Conservation (phyloP, 2,888 invertebrate species). For the Exocentrus adspersus region DNA sequence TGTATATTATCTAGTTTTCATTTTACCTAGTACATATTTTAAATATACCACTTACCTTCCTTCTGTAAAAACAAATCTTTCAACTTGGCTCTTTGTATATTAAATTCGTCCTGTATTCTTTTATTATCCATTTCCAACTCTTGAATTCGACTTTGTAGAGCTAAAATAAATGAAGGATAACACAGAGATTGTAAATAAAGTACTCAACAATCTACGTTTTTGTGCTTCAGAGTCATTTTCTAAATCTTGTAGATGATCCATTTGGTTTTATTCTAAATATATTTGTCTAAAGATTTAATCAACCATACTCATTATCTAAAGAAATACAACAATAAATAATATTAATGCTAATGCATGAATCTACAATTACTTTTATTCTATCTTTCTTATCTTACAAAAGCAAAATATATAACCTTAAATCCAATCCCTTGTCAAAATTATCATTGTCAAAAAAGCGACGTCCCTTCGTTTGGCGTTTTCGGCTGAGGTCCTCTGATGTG, state of each 20-base stretch:
- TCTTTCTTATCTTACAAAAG: too few species aligned
- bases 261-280: constrained; percentile 22
- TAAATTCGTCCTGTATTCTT: constrained; percentile 86
- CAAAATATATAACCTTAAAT: too few species aligned
- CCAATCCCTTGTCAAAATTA: too few species aligned
- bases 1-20: too few species aligned
- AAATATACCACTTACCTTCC: constrained; percentile 70
- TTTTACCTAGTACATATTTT: too few species aligned
- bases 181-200: neutral
- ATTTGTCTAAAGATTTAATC: constrained; percentile 15
- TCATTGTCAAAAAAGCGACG: too few species aligned
- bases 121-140: constrained; percentile 68
- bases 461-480: too few species aligned
- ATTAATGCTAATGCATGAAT: too few species aligned
- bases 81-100: constrained; percentile 89
- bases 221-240: constrained; percentile 31
- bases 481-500: too few species aligned
- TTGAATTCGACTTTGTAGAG: constrained; percentile 47
- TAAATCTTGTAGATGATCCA: constrained; percentile 34
- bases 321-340: neutral
- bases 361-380: too few species aligned
- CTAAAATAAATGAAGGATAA: constrained; percentile 36
- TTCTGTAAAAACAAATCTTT: constrained; percentile 93
- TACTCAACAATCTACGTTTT: constrained; percentile 27
- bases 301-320: constrained; percentile 18